phyloP scores from a whole-genome alignment of 2,113 vertebrate species.

The Neofelis nebulosa region DNA sequence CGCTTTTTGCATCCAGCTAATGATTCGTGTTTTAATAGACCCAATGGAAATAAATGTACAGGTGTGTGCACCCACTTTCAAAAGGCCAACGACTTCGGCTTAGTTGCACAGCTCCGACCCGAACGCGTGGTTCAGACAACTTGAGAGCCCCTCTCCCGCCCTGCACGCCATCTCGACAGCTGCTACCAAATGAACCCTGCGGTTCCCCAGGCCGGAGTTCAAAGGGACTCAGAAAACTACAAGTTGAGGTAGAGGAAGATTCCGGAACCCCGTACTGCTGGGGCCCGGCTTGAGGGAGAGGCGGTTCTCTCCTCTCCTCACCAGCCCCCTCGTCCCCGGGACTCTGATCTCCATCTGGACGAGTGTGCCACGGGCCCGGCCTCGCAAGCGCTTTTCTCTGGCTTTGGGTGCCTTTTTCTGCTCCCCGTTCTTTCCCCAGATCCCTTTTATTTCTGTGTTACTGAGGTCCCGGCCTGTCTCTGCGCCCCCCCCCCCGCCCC shows the following conservation, averaged over 20 bases:
- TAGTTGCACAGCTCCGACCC: not conserved
- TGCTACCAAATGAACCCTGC: not conserved
- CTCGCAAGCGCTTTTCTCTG: not conserved
- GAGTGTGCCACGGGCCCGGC: not conserved
- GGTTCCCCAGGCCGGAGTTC: not conserved
- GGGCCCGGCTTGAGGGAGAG: not conserved
- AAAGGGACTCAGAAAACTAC: not conserved
- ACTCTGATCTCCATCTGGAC: not conserved
- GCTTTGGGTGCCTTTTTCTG: not conserved
- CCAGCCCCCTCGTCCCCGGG: not conserved
- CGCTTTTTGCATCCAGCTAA: constrained; percentile 61
- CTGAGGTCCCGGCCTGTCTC: not conserved
- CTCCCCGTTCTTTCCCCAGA: not conserved
- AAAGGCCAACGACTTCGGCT: not conserved
- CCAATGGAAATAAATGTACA: constrained; percentile 66
- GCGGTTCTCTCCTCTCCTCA: too few species aligned
- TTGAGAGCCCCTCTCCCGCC: not conserved
- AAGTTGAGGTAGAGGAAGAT: not conserved
- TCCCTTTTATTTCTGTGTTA: not conserved
- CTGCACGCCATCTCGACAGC: not conserved
- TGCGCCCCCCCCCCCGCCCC: not conserved
- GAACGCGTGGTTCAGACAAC: not conserved
- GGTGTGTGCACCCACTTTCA: constrained; percentile 55
- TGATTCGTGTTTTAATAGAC: constrained; percentile 70
- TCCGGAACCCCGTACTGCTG: not conserved